Evolutionary conservation across 2,113 vertebrate genomes (phyloP), one percentile per base, ranked within the genome.

Genomic region (Siphamia tubifer): DNA sequence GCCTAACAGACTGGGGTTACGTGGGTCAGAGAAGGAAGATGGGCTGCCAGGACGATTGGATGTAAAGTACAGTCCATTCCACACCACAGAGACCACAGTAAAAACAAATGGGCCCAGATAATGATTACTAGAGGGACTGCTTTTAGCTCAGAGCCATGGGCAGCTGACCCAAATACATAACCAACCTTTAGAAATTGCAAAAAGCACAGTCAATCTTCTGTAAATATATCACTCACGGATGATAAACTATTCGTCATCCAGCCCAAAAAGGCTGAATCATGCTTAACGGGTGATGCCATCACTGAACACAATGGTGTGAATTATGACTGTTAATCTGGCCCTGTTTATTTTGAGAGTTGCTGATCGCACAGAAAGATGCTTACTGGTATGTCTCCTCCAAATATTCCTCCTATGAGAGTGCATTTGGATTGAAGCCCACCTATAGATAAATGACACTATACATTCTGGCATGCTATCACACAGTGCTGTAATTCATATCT

Each of bases 31-130:
- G 62, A 52, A 57, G 74, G 74, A 31, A 47, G 72, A 68, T 9
- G 9, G 51, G 58, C 61, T 56, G 65, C 56, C 54, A 44, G 53
- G 64, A 67, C 9, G 8, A 49, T 62, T 48, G 42, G 47, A 83
- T 69, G 60, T 68, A 51, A 62, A 78, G 77, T 55, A 8, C 35
- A 25, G 79, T 68, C 68, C 48, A 30, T 54, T 54, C 62, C 24
- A 55, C 47, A 66, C 62, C 60, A 3, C 81, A 67, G 75, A 74
- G 61, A 74, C 74, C 62, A 2, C 60, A 55, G 34, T 6, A 19
- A 79, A 83, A 77, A 81, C 68, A 86, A 86, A 84, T 74, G 79
- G 56, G 63, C 44, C 31, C n/a, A 15, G 60, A 79, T 83, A 81
- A 81, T 87, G 51, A 87, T 86, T 39, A 66, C 61, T 53, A 54